phyloP scores from a whole-genome alignment of 1,140 invertebrate genomes.

The Drosophila bocqueti region DNA sequence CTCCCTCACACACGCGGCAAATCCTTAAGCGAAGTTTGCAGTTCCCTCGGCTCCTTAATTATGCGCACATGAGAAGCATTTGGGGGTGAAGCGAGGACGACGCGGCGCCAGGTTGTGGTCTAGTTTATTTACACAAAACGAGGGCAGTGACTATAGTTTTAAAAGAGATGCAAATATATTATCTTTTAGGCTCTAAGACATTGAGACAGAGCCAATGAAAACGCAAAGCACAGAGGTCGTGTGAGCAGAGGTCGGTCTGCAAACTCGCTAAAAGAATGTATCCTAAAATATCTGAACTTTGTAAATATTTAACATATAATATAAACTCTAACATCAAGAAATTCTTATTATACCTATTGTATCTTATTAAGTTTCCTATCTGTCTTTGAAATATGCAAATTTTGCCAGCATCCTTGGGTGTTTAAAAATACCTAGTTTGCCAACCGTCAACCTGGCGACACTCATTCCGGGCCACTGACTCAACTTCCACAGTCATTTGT shows the following conservation, averaged over 20 bases:
- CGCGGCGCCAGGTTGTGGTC: constrained; percentile 22
- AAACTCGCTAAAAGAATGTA: too few species aligned
- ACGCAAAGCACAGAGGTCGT: not conserved
- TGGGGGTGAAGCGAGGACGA: constrained; percentile 6
- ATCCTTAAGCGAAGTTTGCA: constrained; percentile 27
- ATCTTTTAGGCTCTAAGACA: not conserved
- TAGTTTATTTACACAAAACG: constrained; percentile 22
- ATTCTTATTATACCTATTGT: not conserved
- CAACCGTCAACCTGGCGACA: constrained; percentile 11
- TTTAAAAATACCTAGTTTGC: constrained; percentile 18
- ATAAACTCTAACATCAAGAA: too few species aligned
- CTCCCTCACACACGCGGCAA: not conserved
- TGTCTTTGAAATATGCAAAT: constrained; percentile 23
- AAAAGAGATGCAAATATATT: not conserved
- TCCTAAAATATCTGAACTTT: not conserved
- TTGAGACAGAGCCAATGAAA: not conserved
- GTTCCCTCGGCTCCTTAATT: constrained; percentile 47
- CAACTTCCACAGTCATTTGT: constrained; percentile 45
- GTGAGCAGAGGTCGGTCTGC: too few species aligned
- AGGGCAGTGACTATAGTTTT: constrained; percentile 27
- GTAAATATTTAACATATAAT: not conserved
- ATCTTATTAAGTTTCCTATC: not conserved
- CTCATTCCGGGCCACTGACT: constrained; percentile 47
- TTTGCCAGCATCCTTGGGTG: constrained; percentile 18
- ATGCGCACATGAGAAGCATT: constrained; percentile 54